Base-by-base conservation (phyloP, 2,888 invertebrate species). In the Buathra laborator region DNA sequence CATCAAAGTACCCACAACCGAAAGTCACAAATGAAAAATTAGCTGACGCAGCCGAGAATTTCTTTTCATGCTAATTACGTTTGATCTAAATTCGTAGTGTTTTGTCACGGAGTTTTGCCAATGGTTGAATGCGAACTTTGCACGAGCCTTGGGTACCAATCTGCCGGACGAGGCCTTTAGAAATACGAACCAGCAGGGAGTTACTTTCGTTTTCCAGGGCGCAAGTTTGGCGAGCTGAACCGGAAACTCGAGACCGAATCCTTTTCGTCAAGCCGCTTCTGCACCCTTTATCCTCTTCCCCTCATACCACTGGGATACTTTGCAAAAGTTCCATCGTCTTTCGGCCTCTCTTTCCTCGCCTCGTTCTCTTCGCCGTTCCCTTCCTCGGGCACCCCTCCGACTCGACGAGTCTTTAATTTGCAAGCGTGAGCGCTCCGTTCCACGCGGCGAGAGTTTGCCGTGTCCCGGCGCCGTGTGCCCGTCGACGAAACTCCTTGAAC, bases 331-430 rank as follows among this genome's bases (percentile, higher is more conserved):
- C 75, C 78, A 85, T 79, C 85, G 81, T 82, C 85, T 84, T 84
- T 81, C 53, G 56, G 62, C 19, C 81, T 68, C 72, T 43, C 48
- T 46, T 70, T 53, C 14, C 53, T 59, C 70, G 43, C 62, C 76
- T 78, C 81, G 79, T 76, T 71, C 84, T 80, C 71, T 46, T 51
- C 75, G 75, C 51, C 51, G 64, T 51, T 76, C 53, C 82, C 67
- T 79, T 76, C 72, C 75, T 66, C 66, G 79, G 48, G 19, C 10
- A 19, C 56, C 12, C 37, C 37, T 51, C 53, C 66, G 75, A 75
- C 79, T 68, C 82, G 85, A 79, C 82, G 85, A 85, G 85, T 79
- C 85, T 85, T 82, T 82, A 85, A 85, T 85, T 85, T 82, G 85
- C 85, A 85, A 82, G 85, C 84, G 81, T 77, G 84, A 84, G 78